Evolutionary conservation across 1,140 invertebrate species (phyloP), one percentile per base, ranked within the genome.

Genomic region (Maniola jurtina): DNA sequence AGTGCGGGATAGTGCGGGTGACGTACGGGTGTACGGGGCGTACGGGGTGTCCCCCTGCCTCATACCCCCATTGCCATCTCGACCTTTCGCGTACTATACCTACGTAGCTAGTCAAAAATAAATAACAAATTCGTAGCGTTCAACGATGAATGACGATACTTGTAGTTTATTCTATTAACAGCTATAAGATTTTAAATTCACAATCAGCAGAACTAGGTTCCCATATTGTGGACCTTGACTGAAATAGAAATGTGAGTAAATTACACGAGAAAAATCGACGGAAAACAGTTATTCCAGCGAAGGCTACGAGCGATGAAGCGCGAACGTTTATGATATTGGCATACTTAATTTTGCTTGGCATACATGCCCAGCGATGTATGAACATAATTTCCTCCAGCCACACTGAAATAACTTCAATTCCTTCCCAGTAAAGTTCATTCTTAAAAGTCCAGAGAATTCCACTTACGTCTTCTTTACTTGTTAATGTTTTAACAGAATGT

Each of bases 261-360:
- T 79, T 72, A 70, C 73, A 77, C 73, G 76, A 88, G 84, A 90
- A 90, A 88, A 88, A 87, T 85, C 81, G 73, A 72, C 85, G 88
- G 88, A 88, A 90, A 86, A 84, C 80, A 65, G 78, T 76, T 72
- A 86, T 89, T 88, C 71, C 40, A 50, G 16, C 71, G 88, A 90
- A 90, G 88, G 88, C 84, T 85, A 71, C 56, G 73, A 60, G 86
- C 88, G 72, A 89, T 90, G 80, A 88, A 76, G 72, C 86, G 71
- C 36, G 77, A 79, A 81, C 72, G 59, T 71, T 79, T 83, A 86
- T 88, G 86, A 87, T 90, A 90, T 90, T 88, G 88, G 87, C 87
- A 89, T 83, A 88, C 83, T 88, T 89, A 81, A 87, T 86, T 86
- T 84, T 80, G 77, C 82, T 80, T 85, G 87, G 81, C 88, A 90